These are phyloP conservation scores for Drosophila anomalata DNA, from an alignment of 2,888 invertebrate species.

Conservation along the genomic window DNA sequence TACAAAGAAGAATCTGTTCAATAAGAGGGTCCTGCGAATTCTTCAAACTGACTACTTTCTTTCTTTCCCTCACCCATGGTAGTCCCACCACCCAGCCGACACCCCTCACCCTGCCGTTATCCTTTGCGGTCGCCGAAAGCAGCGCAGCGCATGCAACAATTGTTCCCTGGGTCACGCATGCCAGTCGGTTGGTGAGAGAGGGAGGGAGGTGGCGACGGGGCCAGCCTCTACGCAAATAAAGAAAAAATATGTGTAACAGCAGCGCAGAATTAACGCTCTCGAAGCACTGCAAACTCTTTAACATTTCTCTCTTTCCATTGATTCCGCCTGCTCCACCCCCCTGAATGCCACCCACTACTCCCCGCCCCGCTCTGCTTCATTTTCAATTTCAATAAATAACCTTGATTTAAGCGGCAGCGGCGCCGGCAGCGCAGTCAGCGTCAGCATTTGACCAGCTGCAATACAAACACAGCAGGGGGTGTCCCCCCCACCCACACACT, in stretches of 20 bases:
- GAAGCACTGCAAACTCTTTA: constrained; percentile 30
- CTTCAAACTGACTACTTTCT: background rate
- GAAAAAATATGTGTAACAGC: constrained; percentile 22
- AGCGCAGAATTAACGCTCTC: constrained; percentile 34
- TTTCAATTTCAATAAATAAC: constrained; percentile 81
- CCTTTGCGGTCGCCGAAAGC: constrained; percentile 30
- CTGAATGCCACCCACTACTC: constrained; percentile 19
- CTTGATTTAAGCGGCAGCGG: constrained; percentile 79
- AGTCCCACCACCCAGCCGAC: background rate
- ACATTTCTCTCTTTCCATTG: constrained; percentile 28
- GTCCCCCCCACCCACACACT: constrained; percentile 13
- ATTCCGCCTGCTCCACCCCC: constrained; percentile 19
- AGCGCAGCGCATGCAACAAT: constrained; percentile 74
- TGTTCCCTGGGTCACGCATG: constrained; percentile 47
- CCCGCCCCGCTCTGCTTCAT: constrained; percentile 61
- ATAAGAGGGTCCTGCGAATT: background rate
- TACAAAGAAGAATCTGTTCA: background rate
- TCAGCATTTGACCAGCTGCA: constrained; percentile 73
- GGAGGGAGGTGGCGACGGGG: constrained; percentile 71
- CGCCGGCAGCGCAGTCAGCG: constrained; percentile 56
- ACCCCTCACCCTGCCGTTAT: constrained; percentile 2
- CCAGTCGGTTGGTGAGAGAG: constrained; percentile 1
- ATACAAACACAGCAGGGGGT: constrained; percentile 40
- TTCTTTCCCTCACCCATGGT: no score
- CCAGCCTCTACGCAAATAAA: constrained; percentile 50